A percentile compares a stretch with the other conserved stretches of the same genome.
Evolutionary conservation across 2,888 invertebrate species (phyloP).

Genomic region (Eulithis prunata): DNA sequence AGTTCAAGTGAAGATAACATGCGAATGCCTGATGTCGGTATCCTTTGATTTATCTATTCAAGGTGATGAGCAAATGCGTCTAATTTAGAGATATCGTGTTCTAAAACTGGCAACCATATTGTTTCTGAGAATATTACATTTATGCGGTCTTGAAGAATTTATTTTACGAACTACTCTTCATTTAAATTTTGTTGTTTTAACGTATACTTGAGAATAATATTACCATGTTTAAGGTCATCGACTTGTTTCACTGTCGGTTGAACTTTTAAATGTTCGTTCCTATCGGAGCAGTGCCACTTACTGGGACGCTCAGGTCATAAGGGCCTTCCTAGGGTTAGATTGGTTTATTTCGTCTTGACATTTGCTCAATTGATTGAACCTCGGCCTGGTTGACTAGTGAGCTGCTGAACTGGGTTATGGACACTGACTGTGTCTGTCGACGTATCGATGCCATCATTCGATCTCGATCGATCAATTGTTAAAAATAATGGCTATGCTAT

Average conservation of each 20-base stretch:
- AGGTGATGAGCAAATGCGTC: slow-evolving; percentile 8
- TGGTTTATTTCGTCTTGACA: slow-evolving; percentile 18
- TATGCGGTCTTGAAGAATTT: slow-evolving; percentile 13
- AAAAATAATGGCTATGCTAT: slow-evolving; percentile 37
- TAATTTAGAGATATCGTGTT: too few species aligned
- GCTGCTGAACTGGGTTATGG: slow-evolving; percentile 24
- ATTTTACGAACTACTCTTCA: slow-evolving; percentile 9
- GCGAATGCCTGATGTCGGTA: slow-evolving; percentile 14
- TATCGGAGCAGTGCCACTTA: neutral
- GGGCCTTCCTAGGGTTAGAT: slow-evolving; percentile 6
- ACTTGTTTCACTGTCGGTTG: slow-evolving; percentile 23
- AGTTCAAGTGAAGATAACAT: slow-evolving; percentile 25
- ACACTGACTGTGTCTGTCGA: slow-evolving; percentile 9
- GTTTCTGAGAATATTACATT: slow-evolving; percentile 1
- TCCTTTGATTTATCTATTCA: slow-evolving; percentile 23
- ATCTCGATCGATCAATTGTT: slow-evolving; percentile 34
- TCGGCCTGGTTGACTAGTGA: slow-evolving; percentile 19
- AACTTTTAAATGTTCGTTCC: slow-evolving; percentile 10
- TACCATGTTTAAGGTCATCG: slow-evolving; percentile 21
- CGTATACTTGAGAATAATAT: slow-evolving; percentile 20
- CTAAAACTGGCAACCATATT: neutral
- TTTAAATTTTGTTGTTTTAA: slow-evolving; percentile 18
- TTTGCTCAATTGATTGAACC: slow-evolving; percentile 26
- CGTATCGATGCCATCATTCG: slow-evolving; percentile 11
- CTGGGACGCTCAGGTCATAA: neutral